Evolutionary conservation across 2,113 vertebrate species (phyloP), one percentile per base, ranked within the genome.

Genomic region (Rhea pennata): DNA sequence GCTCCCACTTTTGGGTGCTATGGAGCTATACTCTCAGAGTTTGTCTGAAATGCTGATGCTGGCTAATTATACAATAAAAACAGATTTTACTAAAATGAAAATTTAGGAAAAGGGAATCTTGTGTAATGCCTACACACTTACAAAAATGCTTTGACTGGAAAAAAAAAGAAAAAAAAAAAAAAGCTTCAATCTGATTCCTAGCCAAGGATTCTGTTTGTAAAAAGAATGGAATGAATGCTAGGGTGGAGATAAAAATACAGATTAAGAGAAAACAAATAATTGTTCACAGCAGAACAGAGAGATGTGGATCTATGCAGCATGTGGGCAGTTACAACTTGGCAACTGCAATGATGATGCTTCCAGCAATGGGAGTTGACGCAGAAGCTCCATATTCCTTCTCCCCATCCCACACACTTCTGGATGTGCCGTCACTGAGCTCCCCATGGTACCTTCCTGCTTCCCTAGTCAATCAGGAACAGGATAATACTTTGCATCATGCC

Each of bases 171-270:
- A 64, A 21, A 40, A 40, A 31, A 5, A 72, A 4, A 27, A 5
- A 67, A 84, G 53, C 31, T 92, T 69, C n/a, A 73, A 70, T 89
- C 27, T 91, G 93, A 92, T 87, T 85, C 26, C 20, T 62, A 1
- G 80, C 83, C 89, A 94, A 91, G 71, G 33, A 91, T n/a, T 96
- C 84, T 91, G 84, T 83, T 93, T 90, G 74, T 91, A 66, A 29
- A 85, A 95, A 46, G 8, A 65, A 27, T 10, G 90, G 94, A 94
- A 85, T 90, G 93, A 59, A 19, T 90, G 20, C 71, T 87, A 50
- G 40, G 6, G 2, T 82, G 40, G 50, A 91, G 87, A 96, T 89
- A 73, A 95, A 96, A 91, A 91, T 73, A 69, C 44, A 79, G 91
- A 95, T 91, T 90, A 70, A 87, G 71, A 81, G 44, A 71, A 50